Conservation (phyloP, 2,113 vertebrate genomes). For the Theristicus caerulescens region DNA sequence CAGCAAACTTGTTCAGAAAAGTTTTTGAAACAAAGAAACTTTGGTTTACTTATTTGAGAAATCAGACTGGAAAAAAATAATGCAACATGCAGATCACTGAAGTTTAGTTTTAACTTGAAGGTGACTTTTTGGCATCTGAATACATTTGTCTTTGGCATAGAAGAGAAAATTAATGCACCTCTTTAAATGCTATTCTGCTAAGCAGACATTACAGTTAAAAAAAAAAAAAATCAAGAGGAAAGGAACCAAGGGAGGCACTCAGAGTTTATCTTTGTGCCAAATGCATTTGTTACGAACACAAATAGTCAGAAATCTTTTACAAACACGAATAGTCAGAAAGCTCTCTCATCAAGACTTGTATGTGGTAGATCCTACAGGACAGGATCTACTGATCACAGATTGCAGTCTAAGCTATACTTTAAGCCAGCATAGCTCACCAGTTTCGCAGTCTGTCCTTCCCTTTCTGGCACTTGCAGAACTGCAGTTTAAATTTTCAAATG, state of each 20-base stretch:
- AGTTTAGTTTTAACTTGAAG: neutral
- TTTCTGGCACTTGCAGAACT: neutral
- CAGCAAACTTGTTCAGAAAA: neutral
- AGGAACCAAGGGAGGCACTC: neutral
- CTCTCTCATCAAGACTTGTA: neutral
- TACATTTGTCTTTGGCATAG: neutral
- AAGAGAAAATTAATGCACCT: neutral
- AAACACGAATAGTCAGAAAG: neutral
- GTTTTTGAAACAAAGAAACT: neutral
- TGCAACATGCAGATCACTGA: neutral
- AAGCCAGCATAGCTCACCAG: neutral
- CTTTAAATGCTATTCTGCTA: neutral
- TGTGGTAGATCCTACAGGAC: neutral
- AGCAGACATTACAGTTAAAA: neutral
- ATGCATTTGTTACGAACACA: neutral
- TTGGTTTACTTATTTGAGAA: neutral
- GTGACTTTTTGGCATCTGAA: neutral
- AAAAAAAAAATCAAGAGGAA: neutral
- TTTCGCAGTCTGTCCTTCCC: neutral
- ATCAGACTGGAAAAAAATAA: neutral
- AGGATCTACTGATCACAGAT: neutral
- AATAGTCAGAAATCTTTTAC: neutral
- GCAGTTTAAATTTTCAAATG: neutral
- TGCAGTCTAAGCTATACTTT: neutral
- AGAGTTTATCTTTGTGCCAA: neutral